Conservation (phyloP, 1,140 invertebrate genomes). For the Archivesica marissinica region DNA sequence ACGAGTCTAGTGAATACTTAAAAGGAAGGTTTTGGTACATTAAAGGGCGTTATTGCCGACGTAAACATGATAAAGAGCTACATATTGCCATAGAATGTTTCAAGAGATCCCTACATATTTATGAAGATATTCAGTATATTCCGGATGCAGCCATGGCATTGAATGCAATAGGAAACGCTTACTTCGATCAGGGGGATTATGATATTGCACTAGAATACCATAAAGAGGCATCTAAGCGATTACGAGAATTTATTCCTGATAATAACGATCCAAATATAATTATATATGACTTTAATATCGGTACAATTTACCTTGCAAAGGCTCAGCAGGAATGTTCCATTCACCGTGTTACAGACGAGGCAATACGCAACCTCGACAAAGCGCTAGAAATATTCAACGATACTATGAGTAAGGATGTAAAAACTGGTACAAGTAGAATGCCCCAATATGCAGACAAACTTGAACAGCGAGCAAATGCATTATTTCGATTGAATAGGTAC, state of each 20-base stretch:
- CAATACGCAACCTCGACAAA: not conserved
- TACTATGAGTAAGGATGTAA: not conserved
- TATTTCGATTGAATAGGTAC: not conserved
- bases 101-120: not conserved
- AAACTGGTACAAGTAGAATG: not conserved
- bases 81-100: not conserved
- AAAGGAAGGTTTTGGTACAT: conserved; percentile 5
- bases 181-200: not conserved
- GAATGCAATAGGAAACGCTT: conserved; percentile 1
- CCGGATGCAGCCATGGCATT: not conserved
- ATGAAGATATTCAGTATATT: not conserved
- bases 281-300: conserved; percentile 1
- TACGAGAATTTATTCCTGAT: not conserved
- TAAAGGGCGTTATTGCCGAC: not conserved
- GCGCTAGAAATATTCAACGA: not conserved
- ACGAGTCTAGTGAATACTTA: not conserved
- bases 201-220: not conserved
- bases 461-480: not conserved
- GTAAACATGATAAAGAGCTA: not conserved
- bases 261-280: not conserved
- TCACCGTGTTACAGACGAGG: not conserved
- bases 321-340: not conserved
- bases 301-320: not conserved
- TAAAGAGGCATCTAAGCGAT: not conserved
- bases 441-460: not conserved